phyloP scores from a whole-genome alignment of 1,140 invertebrate species.

The Drosophila seguyi region DNA sequence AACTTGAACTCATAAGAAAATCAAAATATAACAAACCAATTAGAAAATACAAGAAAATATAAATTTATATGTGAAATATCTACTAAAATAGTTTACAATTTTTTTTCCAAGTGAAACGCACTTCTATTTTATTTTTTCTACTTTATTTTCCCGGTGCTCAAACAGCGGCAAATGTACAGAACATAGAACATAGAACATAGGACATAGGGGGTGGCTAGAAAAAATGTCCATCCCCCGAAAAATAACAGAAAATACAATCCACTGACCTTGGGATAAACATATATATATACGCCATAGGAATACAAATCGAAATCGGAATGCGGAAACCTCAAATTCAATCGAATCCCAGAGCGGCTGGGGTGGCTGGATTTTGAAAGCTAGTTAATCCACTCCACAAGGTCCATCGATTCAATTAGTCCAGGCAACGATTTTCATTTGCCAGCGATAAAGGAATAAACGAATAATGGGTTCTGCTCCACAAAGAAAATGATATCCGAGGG shows the following conservation, averaged over 20 bases:
- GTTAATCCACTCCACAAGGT: constrained; percentile 50
- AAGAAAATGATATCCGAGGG: constrained; percentile 14
- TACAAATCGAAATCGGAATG: constrained; percentile 31
- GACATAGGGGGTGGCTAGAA: constrained; percentile 19
- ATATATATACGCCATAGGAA: background rate
- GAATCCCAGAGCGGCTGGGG: constrained; percentile 14
- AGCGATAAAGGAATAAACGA: constrained; percentile 22
- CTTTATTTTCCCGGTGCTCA: constrained; percentile 9
- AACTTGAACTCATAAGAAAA: no score
- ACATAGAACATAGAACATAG: background rate
- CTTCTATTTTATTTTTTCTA: constrained; percentile 12
- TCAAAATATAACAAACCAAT: no score
- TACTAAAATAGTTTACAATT: no score
- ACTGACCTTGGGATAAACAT: constrained; percentile 39
- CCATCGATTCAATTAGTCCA: constrained; percentile 48
- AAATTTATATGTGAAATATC: no score
- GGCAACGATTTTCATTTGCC: constrained; percentile 16
- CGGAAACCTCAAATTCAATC: constrained; percentile 49
- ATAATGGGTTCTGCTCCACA: background rate
- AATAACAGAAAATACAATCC: constrained; percentile 15
- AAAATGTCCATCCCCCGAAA: constrained; percentile 30
- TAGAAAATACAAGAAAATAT: no score
- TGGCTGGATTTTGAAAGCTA: constrained; percentile 16
- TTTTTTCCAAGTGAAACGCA: constrained; percentile 16
- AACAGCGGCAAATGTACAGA: constrained; percentile 11